Percentiles rank a stretch among this genome's conserved stretches.
Conservation (phyloP, 1,140 invertebrate species). For the Chymomyza costata region DNA sequence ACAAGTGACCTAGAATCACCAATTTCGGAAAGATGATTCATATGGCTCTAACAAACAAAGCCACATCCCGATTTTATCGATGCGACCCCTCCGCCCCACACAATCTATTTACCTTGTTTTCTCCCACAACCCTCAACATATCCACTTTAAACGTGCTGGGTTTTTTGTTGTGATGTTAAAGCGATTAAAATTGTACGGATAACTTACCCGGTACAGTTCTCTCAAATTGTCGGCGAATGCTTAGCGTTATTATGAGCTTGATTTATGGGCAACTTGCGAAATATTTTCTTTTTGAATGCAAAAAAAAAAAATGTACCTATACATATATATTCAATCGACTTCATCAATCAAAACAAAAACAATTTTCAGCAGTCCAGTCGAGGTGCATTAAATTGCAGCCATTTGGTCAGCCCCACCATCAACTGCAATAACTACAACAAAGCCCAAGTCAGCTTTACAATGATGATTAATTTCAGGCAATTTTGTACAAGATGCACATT, state of each 20-base stretch:
- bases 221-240: constrained; percentile 44
- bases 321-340: too few species aligned
- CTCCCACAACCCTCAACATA: too few species aligned
- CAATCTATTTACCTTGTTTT: too few species aligned
- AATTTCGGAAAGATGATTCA: too few species aligned
- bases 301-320: constrained; percentile 18
- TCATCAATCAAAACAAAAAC: constrained; percentile 54
- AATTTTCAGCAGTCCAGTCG: too few species aligned
- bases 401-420: not conserved
- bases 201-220: constrained; percentile 32
- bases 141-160: too few species aligned
- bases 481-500: constrained; percentile 42
- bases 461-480: constrained; percentile 73
- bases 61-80: too few species aligned
- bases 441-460: constrained; percentile 6
- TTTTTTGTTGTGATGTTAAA: too few species aligned
- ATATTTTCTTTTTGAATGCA: not conserved
- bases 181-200: too few species aligned
- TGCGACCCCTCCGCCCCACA: too few species aligned
- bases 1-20: too few species aligned
- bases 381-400: not conserved
- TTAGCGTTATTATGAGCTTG: constrained; percentile 11
- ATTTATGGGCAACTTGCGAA: constrained; percentile 23
- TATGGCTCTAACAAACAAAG: too few species aligned
- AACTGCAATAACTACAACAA: not conserved